These are phyloP conservation scores for Drosophila kanekoi DNA, from an alignment of 2,888 invertebrate species.

Conservation along the genomic window DNA sequence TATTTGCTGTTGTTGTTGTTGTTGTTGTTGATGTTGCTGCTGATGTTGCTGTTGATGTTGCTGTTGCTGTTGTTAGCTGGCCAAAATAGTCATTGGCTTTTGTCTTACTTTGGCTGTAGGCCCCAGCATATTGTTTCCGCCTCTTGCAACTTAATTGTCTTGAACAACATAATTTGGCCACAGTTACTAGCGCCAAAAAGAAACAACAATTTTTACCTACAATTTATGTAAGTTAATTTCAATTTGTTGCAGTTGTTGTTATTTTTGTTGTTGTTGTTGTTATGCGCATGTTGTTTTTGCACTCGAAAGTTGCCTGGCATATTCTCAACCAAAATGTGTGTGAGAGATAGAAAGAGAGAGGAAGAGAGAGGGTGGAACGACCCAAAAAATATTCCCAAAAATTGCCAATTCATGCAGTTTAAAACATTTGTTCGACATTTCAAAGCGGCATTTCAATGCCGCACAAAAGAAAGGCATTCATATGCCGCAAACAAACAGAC, in stretches of 20 bases:
- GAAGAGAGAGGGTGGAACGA: constrained; percentile 15
- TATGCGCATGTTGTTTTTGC: constrained; percentile 17
- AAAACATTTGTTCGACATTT: constrained; percentile 80
- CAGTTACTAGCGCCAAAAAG: constrained; percentile 56
- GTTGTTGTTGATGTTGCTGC: constrained; percentile 21
- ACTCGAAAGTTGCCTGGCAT: constrained; percentile 41
- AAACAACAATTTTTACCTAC: constrained; percentile 30
- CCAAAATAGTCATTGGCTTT: constrained; percentile 71
- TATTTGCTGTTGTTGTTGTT: constrained; percentile 20
- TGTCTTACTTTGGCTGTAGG: constrained; percentile 51
- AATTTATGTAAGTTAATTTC: constrained; percentile 63
- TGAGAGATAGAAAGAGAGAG: constrained; percentile 1
- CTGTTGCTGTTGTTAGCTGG: constrained; percentile 20
- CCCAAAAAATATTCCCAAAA: constrained; percentile 38
- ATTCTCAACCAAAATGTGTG: constrained; percentile 40
- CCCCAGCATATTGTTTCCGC: constrained; percentile 74
- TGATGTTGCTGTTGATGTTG: constrained; percentile 23
- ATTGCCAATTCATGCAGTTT: constrained; percentile 79
- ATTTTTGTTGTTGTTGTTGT: constrained; percentile 12
- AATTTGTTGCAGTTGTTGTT: constrained; percentile 39
- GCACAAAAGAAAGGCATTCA: constrained; percentile 71
- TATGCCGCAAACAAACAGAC: constrained; percentile 30
- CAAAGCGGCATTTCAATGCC: constrained; percentile 58
- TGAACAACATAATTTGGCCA: constrained; percentile 75
- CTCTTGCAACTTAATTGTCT: constrained; percentile 73